Evolutionary conservation across 2,113 vertebrate species (phyloP), one percentile per base, ranked within the genome.

Genomic region (Turdus rufiventris): DNA sequence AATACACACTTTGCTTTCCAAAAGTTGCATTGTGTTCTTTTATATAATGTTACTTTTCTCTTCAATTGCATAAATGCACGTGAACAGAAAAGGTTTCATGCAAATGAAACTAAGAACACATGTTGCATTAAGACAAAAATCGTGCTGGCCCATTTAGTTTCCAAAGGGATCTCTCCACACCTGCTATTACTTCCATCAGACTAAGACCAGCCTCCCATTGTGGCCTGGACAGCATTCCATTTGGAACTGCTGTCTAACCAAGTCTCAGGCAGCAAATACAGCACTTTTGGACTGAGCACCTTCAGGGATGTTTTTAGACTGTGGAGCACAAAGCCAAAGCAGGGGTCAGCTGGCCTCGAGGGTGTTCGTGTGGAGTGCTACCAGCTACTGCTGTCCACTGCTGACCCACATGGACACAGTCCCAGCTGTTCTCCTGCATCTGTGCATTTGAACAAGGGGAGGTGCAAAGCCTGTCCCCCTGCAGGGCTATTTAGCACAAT

Each of bases 101-200:
- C 72, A 97, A 89, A 66, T 80, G 47, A 89, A 95, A 95, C 71
- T 48, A 70, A 75, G 54, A 95, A 85, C 91, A 96, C 8, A 70
- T 86, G 88, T 77, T 91, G 11, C 16, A 71, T 80, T 91, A 71
- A 47, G 1, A 8, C 19, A 91, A 51, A 85, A 76, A 56, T 53
- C 34, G 19, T 70, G 9, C 47, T 50, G 47, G 29, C 7, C 38
- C n/a, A 29, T 88, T 88, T 63, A 73, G 10, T 74, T 91, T 81
- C 85, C 82, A 67, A 80, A 88, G 28, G 42, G 25, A 8, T 94
- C 47, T 90, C 78, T 93, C 80, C 78, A 86, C 85, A 95, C 82
- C 88, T 95, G 91, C 36, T 95, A 31, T 80, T 95, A 45, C 40
- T 91, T 91, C 67, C 60, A 71, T 38, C 48, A 58, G 68, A 42